Conservation (phyloP, 2,888 invertebrate species). For the Bugulina stolonifera region DNA sequence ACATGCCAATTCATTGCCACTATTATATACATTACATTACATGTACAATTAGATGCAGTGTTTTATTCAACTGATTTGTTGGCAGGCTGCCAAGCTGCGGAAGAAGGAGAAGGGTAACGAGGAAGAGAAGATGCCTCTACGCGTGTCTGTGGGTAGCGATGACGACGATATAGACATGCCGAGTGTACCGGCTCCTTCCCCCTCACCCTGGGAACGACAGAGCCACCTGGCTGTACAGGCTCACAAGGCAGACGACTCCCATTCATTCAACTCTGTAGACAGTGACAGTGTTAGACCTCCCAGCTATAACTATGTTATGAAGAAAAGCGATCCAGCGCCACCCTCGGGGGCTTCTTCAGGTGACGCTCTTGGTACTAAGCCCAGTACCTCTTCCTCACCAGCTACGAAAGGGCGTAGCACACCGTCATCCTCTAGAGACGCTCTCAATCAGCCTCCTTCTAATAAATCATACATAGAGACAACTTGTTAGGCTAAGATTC, state of each 20-base stretch:
- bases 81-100: not conserved
- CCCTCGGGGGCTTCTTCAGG: not conserved
- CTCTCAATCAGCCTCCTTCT: not conserved
- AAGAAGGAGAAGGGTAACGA: not conserved
- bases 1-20: too few relatives aligned
- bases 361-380: not conserved
- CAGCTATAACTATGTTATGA: slow-evolving; percentile 23
- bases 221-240: slow-evolving; percentile 8
- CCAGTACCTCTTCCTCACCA: not conserved
- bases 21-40: too few relatives aligned
- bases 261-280: not conserved
- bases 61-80: too few relatives aligned
- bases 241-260: not conserved
- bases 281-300: slow-evolving; percentile 13
- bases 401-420: not conserved
- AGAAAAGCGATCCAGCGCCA: not conserved
- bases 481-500: slow-evolving; percentile 3
- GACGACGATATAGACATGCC: slow-evolving; percentile 13
- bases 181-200: not conserved
- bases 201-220: slow-evolving; percentile 18
- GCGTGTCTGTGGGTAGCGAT: not conserved
- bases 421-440: not conserved
- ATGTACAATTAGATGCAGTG: too few relatives aligned
- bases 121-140: slow-evolving; percentile 13
- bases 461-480: slow-evolving; percentile 6